phyloP scores from a whole-genome alignment of 2,888 invertebrate species.

The Platycnemis pennipes region DNA sequence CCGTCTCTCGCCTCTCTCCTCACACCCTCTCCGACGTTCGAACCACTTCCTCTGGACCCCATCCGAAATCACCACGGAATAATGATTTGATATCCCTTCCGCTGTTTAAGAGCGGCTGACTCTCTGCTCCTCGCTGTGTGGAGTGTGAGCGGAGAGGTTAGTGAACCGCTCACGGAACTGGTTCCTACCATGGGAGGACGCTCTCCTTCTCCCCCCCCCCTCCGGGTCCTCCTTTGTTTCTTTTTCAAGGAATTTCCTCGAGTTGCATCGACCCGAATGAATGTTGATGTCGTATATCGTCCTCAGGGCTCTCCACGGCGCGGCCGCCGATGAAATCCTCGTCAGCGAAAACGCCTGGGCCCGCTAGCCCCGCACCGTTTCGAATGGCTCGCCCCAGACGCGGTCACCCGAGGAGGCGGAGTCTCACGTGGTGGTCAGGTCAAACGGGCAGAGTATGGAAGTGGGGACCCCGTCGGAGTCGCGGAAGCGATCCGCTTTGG shows the following conservation, averaged over 20 bases:
- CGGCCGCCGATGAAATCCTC: not conserved
- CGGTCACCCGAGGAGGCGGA: not conserved
- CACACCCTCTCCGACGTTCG: not conserved
- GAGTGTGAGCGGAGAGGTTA: constrained; percentile 48
- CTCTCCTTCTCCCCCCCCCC: not conserved
- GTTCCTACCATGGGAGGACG: not conserved
- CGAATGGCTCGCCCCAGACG: not conserved
- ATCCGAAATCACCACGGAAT: constrained; percentile 8
- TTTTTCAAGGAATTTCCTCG: constrained; percentile 40
- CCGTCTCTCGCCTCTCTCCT: not conserved
- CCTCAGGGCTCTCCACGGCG: not conserved
- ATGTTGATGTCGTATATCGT: not conserved
- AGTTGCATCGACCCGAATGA: constrained; percentile 26
- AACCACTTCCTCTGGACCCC: constrained; percentile 6
- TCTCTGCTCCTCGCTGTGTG: no score
- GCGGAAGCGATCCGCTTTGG: no score
- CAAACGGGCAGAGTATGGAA: no score
- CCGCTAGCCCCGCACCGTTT: not conserved
- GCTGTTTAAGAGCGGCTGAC: not conserved
- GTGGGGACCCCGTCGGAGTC: no score
- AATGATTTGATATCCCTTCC: constrained; percentile 50
- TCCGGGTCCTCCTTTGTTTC: not conserved
- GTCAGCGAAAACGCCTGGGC: not conserved
- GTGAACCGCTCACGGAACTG: constrained; percentile 38
- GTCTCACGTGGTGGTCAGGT: no score